Conservation (phyloP, 2,888 invertebrate species). For the Salpingus planirostris region DNA sequence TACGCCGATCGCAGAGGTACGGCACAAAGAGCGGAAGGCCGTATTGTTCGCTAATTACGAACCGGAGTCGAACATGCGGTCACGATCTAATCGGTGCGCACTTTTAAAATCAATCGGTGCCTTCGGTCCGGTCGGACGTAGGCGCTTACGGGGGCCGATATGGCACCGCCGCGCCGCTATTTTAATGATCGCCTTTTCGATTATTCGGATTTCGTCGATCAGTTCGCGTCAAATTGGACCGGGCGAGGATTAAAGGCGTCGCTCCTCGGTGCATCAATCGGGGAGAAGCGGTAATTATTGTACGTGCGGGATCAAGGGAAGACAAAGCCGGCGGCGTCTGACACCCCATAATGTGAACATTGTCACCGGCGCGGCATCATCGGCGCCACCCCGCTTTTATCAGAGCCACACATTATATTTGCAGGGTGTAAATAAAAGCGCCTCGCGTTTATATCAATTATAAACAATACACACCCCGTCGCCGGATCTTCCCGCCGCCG, state of each 20-base stretch:
- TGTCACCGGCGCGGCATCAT: constrained; percentile 11
- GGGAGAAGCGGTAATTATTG: too few relatives aligned
- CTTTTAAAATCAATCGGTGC: constrained; percentile 15
- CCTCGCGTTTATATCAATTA: constrained; percentile 15
- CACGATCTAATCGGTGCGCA: constrained; percentile 14
- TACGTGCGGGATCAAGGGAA: constrained; percentile 7
- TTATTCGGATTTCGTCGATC: too few relatives aligned
- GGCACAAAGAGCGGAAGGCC: too few relatives aligned
- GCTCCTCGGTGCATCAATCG: too few relatives aligned
- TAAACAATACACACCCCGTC: constrained; percentile 14
- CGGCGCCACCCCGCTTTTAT: constrained; percentile 6
- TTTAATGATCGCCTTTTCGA: constrained; percentile 9
- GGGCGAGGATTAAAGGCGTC: too few relatives aligned
- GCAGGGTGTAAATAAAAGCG: constrained; percentile 16
- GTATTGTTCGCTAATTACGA: constrained; percentile 13
- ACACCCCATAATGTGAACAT: constrained; percentile 14
- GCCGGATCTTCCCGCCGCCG: constrained; percentile 10
- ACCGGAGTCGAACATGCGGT: constrained; percentile 11
- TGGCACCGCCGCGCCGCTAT: constrained; percentile 5
- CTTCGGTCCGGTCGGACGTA: constrained; percentile 13
- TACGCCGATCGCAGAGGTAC: too few relatives aligned
- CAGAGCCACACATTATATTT: constrained; percentile 11
- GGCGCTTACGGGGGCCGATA: constrained; percentile 12
- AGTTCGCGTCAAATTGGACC: too few relatives aligned
- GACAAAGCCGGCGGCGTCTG: constrained; percentile 11